phyloP scores from a whole-genome alignment of 1,140 invertebrate species.

The Microplitis demolitor region DNA sequence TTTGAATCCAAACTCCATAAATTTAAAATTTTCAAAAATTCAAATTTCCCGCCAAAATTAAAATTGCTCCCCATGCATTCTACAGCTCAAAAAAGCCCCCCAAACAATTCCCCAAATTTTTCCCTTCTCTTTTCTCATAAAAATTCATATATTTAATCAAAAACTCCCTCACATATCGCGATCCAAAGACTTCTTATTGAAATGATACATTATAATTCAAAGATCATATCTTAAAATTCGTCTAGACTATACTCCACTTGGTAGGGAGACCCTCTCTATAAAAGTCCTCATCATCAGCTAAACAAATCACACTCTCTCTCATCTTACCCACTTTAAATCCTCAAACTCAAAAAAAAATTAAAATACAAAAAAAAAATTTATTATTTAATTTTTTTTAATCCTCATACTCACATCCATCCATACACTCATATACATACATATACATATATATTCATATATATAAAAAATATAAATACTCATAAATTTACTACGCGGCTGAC shows the following conservation, averaged over 20 bases:
- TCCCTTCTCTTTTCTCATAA: too few relatives aligned
- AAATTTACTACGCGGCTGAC: constrained; percentile 5
- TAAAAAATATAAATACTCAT: background rate
- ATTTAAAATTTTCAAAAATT: too few relatives aligned
- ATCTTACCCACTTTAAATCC: background rate
- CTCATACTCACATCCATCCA: too few relatives aligned
- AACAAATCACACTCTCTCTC: background rate
- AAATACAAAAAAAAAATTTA: background rate
- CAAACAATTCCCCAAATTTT: too few relatives aligned
- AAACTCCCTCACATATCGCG: too few relatives aligned
- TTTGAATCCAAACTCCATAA: too few relatives aligned
- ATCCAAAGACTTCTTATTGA: too few relatives aligned
- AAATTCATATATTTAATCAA: constrained; percentile 3
- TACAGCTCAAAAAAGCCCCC: too few relatives aligned
- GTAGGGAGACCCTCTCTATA: constrained; percentile 51
- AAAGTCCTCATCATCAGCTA: constrained; percentile 27
- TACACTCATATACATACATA: too few relatives aligned
- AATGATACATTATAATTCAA: constrained; percentile 59
- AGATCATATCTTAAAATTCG: constrained; percentile 58
- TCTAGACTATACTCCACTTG: constrained; percentile 46
- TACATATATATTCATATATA: background rate
- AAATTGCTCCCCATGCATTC: too few relatives aligned
- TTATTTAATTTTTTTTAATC: too few relatives aligned
- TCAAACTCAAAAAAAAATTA: background rate
- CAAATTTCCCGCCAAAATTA: too few relatives aligned